Percentiles rank a stretch among this genome's conserved stretches.
phyloP scores from a whole-genome alignment of 2,888 invertebrate species.

The Diloba caeruleocephala region DNA sequence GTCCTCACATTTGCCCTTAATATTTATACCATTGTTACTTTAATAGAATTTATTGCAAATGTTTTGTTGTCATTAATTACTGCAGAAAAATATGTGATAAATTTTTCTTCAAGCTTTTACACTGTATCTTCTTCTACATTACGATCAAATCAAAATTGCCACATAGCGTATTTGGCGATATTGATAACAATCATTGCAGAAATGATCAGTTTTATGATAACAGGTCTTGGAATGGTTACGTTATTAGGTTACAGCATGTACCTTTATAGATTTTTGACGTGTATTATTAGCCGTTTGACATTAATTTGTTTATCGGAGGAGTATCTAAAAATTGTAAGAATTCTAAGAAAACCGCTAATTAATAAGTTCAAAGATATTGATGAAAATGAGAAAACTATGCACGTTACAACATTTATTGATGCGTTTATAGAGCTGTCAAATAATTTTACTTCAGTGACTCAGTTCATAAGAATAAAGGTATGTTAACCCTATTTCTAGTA shows the following conservation, averaged over 20 bases:
- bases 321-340: constrained; percentile 1
- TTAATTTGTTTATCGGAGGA: not conserved
- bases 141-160: not conserved
- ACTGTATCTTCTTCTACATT: not conserved
- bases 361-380: constrained; percentile 1
- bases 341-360: not conserved
- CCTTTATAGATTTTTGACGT: not conserved
- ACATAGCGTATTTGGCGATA: not conserved
- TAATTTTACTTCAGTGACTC: not conserved
- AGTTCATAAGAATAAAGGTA: constrained; percentile 11
- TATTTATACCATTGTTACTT: not conserved
- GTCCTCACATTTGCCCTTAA: not conserved
- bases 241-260: not conserved
- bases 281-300: not conserved
- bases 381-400: constrained; percentile 5
- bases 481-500: too few species aligned
- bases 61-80: not conserved
- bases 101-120: constrained; percentile 4
- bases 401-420: not conserved
- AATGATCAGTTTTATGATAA: not conserved
- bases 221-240: not conserved
- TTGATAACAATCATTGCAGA: not conserved
- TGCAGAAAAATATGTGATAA: not conserved
- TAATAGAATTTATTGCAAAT: not conserved
- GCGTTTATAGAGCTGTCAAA: not conserved